Evolutionary conservation across 30 jellyfish, hydroid and myxozoan genomes (phyloP), one percentile per base, ranked within the genome.

Genomic region (Turritopsis dohrnii): DNA sequence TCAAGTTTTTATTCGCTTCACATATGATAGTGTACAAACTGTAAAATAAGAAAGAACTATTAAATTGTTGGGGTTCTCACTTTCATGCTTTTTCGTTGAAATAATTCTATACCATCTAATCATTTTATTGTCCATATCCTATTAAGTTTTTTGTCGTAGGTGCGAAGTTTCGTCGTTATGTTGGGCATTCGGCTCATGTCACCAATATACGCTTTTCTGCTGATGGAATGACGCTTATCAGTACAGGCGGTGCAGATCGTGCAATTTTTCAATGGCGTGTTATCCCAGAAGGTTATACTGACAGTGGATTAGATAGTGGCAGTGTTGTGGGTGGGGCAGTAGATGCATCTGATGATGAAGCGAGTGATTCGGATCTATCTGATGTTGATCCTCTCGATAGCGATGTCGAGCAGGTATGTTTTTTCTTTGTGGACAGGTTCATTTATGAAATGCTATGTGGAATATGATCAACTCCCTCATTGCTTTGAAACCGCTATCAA

Each of bases 131-230:
- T 60, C 73, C 21, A 60, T 18, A 60, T 60, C 19, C 73, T 18
- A 18, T 54, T 60, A 60, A 60, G 21, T 23, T 20, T 80, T 80
- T 52, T 54, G n/a, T n/a, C n/a, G 66, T 52, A 84, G 90, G 98
- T 30, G 98, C 96, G 18, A 92, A 92, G 87, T 92, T 84, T 74
- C 87, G 96, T 21, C 81, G 82, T 66, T 92, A 92, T 66, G 87
- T 72, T 74, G 98, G 98, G 53, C 98, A 92, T 77, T 92, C 98
- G 21, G 98, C 98, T 18, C 98, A 92, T 81, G 98, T 92, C 60
- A 92, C 98, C 41, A 92, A 92, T 71, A 96, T 88, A 7, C 88
- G 98, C 29, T 92, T 92, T 84, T 87, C 98, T 5, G 77, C 90
- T 28, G 96, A 92, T 75, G 90, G 96, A 19, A 27, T 88, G 71